Percentiles rank a stretch among this genome's conserved stretches.
Evolutionary conservation across 2,113 vertebrate genomes (phyloP).

Genomic region (Tenebrosternarchus preto): DNA sequence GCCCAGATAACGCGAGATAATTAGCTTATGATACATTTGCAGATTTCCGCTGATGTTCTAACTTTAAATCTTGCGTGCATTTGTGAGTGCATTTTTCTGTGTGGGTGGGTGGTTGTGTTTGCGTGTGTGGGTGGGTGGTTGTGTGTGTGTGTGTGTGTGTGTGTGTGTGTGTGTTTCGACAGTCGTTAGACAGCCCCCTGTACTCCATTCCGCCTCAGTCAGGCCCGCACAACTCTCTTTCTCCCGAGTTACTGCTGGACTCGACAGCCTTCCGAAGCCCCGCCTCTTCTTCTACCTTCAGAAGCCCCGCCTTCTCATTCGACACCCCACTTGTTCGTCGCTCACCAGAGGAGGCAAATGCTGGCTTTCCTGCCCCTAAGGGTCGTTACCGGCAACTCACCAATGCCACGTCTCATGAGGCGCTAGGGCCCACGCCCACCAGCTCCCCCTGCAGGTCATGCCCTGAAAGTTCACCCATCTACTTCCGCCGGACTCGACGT

Average conservation of each 20-base stretch:
- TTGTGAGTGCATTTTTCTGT: no score
- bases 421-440: slow-evolving; percentile 71
- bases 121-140: no score
- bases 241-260: slow-evolving; percentile 67
- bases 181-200: slow-evolving; percentile 74
- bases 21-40: no score
- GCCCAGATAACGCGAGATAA: no score
- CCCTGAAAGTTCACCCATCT: slow-evolving; percentile 81
- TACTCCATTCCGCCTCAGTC: slow-evolving; percentile 76
- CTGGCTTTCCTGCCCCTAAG: slow-evolving; percentile 64
- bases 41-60: no score
- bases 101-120: no score
- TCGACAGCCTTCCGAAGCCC: slow-evolving; percentile 34
- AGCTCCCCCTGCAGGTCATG: slow-evolving; percentile 77
- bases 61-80: no score
- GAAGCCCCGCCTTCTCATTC: slow-evolving; percentile 72
- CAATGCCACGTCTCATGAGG: slow-evolving; percentile 82
- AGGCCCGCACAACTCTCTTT: slow-evolving; percentile 66
- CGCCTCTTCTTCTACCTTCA: slow-evolving; percentile 57
- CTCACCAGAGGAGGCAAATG: slow-evolving; percentile 72
- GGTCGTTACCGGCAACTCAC: slow-evolving; percentile 81
- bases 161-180: slow-evolving; percentile 19
- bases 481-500: slow-evolving; percentile 72
- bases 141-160: neutral
- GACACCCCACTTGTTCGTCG: slow-evolving; percentile 70